Conservation (phyloP, 2,797 vertebrate species). For the Lacerta bilineata region DNA sequence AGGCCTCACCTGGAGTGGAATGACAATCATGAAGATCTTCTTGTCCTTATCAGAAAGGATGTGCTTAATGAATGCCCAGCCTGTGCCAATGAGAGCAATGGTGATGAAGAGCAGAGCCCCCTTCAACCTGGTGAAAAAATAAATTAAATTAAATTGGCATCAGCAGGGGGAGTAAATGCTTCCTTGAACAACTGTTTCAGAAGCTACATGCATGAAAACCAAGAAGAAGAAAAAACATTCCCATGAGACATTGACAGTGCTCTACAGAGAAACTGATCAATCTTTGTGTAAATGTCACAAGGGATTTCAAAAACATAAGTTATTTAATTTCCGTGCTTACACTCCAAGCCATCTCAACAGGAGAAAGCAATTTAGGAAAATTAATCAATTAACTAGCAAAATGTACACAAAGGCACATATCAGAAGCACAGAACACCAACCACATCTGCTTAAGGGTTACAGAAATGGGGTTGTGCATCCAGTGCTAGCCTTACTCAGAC, state of each 20-base stretch:
- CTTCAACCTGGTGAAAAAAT: constrained; percentile 81
- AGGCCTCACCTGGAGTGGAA: constrained; percentile 86
- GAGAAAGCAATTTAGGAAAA: no score
- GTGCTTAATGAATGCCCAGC: constrained; percentile 92
- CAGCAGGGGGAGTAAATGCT: neutral
- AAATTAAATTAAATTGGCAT: neutral
- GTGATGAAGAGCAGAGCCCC: constrained; percentile 91
- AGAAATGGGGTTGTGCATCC: no score
- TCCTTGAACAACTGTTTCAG: neutral
- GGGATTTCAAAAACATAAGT: neutral
- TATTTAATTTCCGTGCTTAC: neutral
- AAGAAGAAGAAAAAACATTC: neutral
- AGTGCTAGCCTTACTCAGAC: no score
- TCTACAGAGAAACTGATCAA: no score
- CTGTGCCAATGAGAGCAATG: constrained; percentile 88
- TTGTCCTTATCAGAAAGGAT: constrained; percentile 92
- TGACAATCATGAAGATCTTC: constrained; percentile 93
- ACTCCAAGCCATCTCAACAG: neutral
- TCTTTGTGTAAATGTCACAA: neutral
- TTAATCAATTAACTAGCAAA: no score
- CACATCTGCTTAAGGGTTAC: no score
- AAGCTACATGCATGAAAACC: neutral
- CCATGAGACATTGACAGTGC: neutral
- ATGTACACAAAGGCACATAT: no score
- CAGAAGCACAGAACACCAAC: no score